phyloP scores from a whole-genome alignment of 2,113 vertebrate genomes.

The Corydoras maculifer region DNA sequence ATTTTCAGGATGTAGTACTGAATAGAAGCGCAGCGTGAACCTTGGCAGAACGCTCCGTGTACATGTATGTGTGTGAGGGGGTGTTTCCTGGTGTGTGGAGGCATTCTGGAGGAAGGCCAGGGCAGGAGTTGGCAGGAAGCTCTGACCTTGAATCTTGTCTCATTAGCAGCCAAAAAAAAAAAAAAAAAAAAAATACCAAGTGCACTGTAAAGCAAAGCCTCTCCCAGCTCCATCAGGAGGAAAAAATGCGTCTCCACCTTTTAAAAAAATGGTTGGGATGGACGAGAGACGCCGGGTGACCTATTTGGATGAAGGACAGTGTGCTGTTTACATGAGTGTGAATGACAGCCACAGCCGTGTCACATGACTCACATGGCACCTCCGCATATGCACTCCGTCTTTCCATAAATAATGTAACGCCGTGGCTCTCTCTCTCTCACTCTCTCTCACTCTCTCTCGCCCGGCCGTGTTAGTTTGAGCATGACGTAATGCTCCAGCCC shows the following conservation, averaged over 20 bases:
- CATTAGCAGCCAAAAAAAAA: slow-evolving; percentile 8
- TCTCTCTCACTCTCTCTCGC: too few species aligned
- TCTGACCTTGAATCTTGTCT: slow-evolving; percentile 31
- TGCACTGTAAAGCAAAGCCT: neutral
- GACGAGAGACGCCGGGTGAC: neutral
- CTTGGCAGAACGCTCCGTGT: neutral
- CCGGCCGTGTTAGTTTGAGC: neutral
- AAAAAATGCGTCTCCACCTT: neutral
- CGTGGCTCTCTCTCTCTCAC: neutral
- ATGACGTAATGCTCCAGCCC: neutral
- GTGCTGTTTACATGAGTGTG: neutral
- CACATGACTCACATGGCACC: slow-evolving; percentile 13
- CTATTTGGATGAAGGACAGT: neutral
- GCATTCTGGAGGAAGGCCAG: slow-evolving; percentile 22
- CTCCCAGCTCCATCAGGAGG: neutral
- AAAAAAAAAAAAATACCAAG: slow-evolving; percentile 5
- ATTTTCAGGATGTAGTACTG: too few species aligned
- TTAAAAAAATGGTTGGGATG: too few species aligned
- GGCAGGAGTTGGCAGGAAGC: slow-evolving; percentile 5
- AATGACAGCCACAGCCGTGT: slow-evolving; percentile 15
- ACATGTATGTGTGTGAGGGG: slow-evolving; percentile 21
- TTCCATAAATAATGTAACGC: slow-evolving; percentile 9
- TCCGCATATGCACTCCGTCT: slow-evolving; percentile 22
- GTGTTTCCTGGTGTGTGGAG: slow-evolving; percentile 5
- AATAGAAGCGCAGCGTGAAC: too few species aligned